Percentiles rank a stretch among this genome's conserved stretches.
These are phyloP conservation scores for Holacanthella duospinosa DNA, from an alignment of 2,888 invertebrate species.

Conservation along the genomic window DNA sequence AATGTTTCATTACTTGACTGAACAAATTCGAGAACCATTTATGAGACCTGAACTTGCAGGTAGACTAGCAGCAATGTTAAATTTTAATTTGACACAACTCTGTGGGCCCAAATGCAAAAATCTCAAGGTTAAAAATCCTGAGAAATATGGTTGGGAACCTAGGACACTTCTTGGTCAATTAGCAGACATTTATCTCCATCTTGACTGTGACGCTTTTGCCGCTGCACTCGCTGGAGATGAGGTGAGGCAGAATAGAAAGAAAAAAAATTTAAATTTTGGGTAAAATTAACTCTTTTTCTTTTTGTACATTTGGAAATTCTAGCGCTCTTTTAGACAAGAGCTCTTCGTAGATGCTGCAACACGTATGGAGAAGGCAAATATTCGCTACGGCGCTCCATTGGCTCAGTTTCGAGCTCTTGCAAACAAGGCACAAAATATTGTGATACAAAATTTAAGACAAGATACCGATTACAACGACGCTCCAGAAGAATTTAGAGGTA, in stretches of 20 bases:
- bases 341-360: conserved; percentile 82
- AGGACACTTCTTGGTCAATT: conserved; percentile 78
- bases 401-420: conserved; percentile 71
- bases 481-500: conserved; percentile 81
- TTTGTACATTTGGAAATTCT: conserved; percentile 35
- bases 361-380: conserved; percentile 66
- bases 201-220: conserved; percentile 83
- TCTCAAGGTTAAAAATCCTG: conserved; percentile 80
- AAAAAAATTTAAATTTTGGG: background rate
- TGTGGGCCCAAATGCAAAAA: conserved; percentile 90
- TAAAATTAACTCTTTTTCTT: background rate
- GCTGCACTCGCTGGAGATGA: conserved; percentile 91
- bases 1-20: conserved; percentile 93
- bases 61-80: conserved; percentile 92
- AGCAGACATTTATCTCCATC: conserved; percentile 91
- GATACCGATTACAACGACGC: conserved; percentile 91
- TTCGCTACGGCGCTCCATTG: conserved; percentile 74
- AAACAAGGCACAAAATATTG: conserved; percentile 61
- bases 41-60: conserved; percentile 85
- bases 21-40: conserved; percentile 89
- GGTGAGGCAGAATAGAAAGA: too few relatives aligned
- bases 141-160: conserved; percentile 97
- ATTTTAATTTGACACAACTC: conserved; percentile 92
- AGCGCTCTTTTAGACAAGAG: conserved; percentile 87
- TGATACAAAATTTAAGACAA: conserved; percentile 61